phyloP scores from a whole-genome alignment of 2,888 invertebrate species.

The Stenotaenia linearis region DNA sequence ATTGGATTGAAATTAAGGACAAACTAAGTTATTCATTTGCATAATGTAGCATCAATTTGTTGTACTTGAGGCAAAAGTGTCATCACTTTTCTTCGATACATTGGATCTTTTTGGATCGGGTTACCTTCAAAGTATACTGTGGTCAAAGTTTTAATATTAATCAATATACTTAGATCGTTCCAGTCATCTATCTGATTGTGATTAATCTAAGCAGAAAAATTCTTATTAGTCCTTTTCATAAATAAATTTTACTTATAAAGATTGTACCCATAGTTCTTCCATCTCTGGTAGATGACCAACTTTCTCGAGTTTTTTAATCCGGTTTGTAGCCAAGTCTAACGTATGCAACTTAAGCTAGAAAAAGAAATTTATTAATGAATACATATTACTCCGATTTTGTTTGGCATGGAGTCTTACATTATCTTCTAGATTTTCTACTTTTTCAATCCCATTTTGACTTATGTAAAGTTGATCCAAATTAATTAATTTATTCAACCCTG shows the following conservation, averaged over 20 bases:
- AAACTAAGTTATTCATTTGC: conserved; percentile 53
- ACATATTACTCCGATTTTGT: neutral
- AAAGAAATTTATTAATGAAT: neutral
- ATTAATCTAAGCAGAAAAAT: conserved; percentile 63
- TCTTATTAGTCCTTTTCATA: neutral
- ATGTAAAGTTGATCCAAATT: conserved; percentile 82
- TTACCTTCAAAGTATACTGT: conserved; percentile 94
- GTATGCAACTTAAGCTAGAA: conserved; percentile 58
- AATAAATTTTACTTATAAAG: neutral
- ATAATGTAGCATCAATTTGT: conserved; percentile 94
- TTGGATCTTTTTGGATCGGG: conserved; percentile 72
- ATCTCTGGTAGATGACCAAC: conserved; percentile 68
- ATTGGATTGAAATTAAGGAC: neutral
- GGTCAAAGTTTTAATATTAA: conserved; percentile 49
- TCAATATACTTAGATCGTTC: conserved; percentile 71
- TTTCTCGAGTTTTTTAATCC: conserved; percentile 71
- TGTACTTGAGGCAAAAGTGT: conserved; percentile 74
- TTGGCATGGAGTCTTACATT: conserved; percentile 49
- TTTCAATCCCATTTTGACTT: conserved; percentile 83
- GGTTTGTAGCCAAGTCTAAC: conserved; percentile 84
- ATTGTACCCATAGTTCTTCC: conserved; percentile 88
- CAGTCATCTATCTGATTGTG: conserved; percentile 82
- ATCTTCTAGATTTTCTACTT: conserved; percentile 65
- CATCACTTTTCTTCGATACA: conserved; percentile 86
- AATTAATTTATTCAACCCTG: conserved; percentile 67